Conservation (phyloP, 2,113 vertebrate genomes). For the Ammospiza nelsoni region DNA sequence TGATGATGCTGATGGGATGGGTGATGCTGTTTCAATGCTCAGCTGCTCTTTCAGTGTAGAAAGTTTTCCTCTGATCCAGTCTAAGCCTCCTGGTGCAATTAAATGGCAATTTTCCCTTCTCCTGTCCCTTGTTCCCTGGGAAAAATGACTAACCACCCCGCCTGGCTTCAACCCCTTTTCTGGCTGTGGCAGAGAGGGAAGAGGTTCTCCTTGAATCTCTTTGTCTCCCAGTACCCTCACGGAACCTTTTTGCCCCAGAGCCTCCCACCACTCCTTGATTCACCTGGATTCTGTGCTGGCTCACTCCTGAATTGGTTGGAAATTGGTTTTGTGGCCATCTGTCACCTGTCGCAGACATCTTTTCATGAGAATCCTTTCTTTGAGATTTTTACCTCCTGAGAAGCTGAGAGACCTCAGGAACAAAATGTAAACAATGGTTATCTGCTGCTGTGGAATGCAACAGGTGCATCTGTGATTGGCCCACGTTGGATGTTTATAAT, state of each 20-base stretch:
- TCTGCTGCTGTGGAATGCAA: too few relatives aligned
- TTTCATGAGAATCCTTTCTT: too few relatives aligned
- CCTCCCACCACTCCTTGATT: neutral
- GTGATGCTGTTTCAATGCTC: too few relatives aligned
- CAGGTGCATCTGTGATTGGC: too few relatives aligned
- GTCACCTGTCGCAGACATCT: too few relatives aligned
- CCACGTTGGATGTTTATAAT: too few relatives aligned
- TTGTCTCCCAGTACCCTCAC: accelerated
- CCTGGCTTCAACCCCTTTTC: neutral
- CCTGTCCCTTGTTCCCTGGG: accelerated
- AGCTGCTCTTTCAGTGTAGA: neutral
- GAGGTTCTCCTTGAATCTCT: neutral
- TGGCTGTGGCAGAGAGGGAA: neutral
- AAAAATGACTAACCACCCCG: neutral
- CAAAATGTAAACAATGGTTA: too few relatives aligned
- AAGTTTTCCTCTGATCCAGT: neutral
- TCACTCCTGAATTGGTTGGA: neutral
- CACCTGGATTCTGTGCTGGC: neutral
- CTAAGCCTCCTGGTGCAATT: neutral
- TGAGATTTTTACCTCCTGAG: too few relatives aligned
- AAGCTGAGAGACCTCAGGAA: too few relatives aligned
- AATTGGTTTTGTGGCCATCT: neutral
- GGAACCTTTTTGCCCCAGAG: neutral
- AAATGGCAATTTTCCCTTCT: neutral
- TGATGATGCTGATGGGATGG: neutral